Evolutionary conservation across 2,113 vertebrate genomes (phyloP).

Genomic region (Poeciliopsis retropinna): DNA sequence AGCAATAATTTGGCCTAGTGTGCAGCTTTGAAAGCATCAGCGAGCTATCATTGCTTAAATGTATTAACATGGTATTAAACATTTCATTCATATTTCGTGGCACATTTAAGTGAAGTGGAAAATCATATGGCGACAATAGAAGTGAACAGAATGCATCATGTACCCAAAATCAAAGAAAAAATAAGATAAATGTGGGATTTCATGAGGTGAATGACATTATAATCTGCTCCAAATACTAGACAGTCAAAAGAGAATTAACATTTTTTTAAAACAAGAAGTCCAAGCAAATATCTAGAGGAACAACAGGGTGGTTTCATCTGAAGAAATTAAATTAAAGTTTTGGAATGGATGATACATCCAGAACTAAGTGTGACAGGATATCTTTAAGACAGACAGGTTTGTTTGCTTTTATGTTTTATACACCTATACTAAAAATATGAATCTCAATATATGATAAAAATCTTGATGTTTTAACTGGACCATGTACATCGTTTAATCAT

Average conservation of each 20-base stretch:
- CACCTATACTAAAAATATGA: not conserved
- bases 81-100: not conserved
- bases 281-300: not conserved
- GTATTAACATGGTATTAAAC: not conserved
- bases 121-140: too few species aligned
- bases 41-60: not conserved
- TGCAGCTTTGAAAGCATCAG: too few species aligned
- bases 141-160: too few species aligned
- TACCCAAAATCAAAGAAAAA: not conserved
- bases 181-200: not conserved
- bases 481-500: not conserved
- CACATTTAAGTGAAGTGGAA: not conserved
- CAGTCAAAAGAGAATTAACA: not conserved
- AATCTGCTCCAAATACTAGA: not conserved
- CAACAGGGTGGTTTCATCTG: not conserved
- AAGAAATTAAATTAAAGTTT: not conserved
- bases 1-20: too few species aligned
- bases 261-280: not conserved
- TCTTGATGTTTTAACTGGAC: not conserved
- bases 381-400: not conserved
- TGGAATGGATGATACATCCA: not conserved
- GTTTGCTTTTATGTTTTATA: not conserved
- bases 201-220: not conserved
- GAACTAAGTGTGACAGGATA: not conserved
- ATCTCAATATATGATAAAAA: not conserved